Base-by-base conservation (phyloP, 2,113 vertebrate species). In the Anolis sagrei region DNA sequence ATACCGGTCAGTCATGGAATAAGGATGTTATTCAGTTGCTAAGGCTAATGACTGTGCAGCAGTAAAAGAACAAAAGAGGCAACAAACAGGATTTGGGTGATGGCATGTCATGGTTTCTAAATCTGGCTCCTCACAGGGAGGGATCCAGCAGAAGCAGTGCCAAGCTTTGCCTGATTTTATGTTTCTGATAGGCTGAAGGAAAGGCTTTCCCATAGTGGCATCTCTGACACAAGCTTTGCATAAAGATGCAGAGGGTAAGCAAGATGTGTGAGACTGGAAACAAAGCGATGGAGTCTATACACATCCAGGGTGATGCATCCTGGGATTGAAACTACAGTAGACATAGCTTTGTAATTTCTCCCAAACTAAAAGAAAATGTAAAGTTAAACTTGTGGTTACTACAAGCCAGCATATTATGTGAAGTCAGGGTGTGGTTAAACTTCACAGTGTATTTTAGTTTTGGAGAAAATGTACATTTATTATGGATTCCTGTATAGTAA, bases 11-110 rank as follows among this genome's bases (percentile, higher is more conserved):
- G 39, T 29, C 77, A 36, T 58, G 78, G 58, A 25, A 58, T 36
- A 61, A 79, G 69, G 69, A 32, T 64, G 61, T 73, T 79, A 25
- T 64, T 36, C 69, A 80, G 69, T 80, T 86, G 77, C 54, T 74
- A 74, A 18, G 78, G 58, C 58, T 64, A 64, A 27, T 74, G 8
- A 25, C 23, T n/a, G 8, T 44, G 14, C 25, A 80, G 16, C 27
- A 68, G n/a, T 16, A 34, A 29, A 23, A 29, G n/a, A 51, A 64
- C 23, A 80, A 80, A 84, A 2, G 18, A 36, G 68, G 8, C 8
- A 74, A 36, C 36, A 23, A 16, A 21, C 51, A 64, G 32, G 27
- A 18, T 51, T 13, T 34, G 14, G 75, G 76, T 27, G 64, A 70
- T 58, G 32, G 8, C 48, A 69, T 70, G 36, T 7, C 82, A 83